A percentile compares a stretch with the other conserved stretches of the same genome.
phyloP scores from a whole-genome alignment of 1,140 invertebrate genomes.

The Calliphora vicina region DNA sequence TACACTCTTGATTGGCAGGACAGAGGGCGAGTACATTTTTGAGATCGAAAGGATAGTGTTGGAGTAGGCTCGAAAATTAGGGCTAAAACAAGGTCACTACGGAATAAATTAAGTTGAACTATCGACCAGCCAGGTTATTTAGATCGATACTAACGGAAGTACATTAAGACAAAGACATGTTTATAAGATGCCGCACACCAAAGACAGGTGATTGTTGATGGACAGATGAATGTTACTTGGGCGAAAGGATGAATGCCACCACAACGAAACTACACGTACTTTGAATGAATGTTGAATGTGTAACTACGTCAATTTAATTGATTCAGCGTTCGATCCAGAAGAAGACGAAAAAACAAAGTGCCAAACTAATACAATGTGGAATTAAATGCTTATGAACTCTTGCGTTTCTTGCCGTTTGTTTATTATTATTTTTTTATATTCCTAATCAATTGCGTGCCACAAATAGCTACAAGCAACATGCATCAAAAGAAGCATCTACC shows the following conservation, averaged over 20 bases:
- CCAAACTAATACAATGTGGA: background rate
- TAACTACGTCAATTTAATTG: background rate
- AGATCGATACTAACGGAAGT: background rate
- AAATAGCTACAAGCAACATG: constrained; percentile 32
- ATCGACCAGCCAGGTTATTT: background rate
- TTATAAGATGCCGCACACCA: constrained; percentile 42
- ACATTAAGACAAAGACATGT: background rate
- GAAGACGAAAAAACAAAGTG: background rate
- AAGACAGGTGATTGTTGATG: constrained; percentile 56
- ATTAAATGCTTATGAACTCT: background rate
- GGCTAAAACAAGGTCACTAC: constrained; percentile 52
- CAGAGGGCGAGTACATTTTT: constrained; percentile 10
- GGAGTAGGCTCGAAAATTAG: constrained; percentile 57
- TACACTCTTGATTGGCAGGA: constrained; percentile 26
- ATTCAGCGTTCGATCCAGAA: background rate
- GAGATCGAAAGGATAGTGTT: constrained; percentile 49
- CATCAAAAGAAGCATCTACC: background rate
- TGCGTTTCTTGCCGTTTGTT: background rate
- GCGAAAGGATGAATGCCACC: background rate
- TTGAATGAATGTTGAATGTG: background rate
- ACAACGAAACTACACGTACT: background rate
- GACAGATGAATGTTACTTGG: constrained; percentile 33
- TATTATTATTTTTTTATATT: background rate
- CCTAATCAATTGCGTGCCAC: constrained; percentile 54
- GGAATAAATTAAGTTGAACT: constrained; percentile 50